Percentiles rank a stretch among this genome's conserved stretches.
Conservation (phyloP, 2,888 invertebrate genomes). For the Trachelus troglodyta region DNA sequence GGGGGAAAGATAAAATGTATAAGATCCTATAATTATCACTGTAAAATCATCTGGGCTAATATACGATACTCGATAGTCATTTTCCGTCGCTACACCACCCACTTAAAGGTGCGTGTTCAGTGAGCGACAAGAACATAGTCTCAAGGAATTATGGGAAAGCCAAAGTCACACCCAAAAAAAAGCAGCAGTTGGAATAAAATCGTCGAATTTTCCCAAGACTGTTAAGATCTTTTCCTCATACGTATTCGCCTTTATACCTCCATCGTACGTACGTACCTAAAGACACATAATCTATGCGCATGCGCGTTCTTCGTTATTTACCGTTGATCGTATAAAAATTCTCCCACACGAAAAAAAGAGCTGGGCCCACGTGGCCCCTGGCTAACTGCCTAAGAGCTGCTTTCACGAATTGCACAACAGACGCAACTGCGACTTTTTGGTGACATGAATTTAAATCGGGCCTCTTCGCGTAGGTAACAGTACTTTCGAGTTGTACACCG, state of each 20-base stretch:
- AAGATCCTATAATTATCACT: neutral
- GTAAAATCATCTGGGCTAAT: neutral
- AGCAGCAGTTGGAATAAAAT: neutral
- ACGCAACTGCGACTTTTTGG: conserved; percentile 32
- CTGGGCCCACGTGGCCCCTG: conserved; percentile 29
- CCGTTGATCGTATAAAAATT: conserved; percentile 12
- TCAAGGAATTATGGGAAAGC: neutral
- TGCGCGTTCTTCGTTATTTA: conserved; percentile 3
- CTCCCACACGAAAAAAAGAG: neutral
- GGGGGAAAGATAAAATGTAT: neutral
- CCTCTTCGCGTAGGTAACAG: conserved; percentile 27
- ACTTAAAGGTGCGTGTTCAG: neutral
- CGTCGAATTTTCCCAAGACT: neutral
- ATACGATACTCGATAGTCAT: neutral
- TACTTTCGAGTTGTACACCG: conserved; percentile 27
- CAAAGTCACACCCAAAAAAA: neutral
- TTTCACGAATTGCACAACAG: conserved; percentile 48
- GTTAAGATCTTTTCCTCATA: neutral
- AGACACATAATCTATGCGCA: conserved; percentile 1
- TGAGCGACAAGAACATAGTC: neutral
- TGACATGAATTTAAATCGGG: conserved; percentile 33
- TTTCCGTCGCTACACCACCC: neutral
- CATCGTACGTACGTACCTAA: neutral
- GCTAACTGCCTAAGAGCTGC: conserved; percentile 41
- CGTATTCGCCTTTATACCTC: neutral